phyloP scores from a whole-genome alignment of 1,140 invertebrate species.

The Pararge aegeria region DNA sequence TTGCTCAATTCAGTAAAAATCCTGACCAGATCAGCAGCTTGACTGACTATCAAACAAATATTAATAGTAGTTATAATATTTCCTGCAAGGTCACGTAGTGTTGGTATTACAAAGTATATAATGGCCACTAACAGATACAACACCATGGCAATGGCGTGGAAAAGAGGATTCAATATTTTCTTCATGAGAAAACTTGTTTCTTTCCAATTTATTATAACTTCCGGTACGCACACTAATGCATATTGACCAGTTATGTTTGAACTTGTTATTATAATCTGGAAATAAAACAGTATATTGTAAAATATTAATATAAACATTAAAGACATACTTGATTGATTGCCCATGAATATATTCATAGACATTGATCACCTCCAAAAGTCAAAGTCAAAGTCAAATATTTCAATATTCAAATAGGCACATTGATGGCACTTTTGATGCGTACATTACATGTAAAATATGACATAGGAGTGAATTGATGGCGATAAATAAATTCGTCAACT shows the following conservation, averaged over 20 bases:
- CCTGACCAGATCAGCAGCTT: slow-evolving; percentile 88
- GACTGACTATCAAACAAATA: slow-evolving; percentile 86
- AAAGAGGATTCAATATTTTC: slow-evolving; percentile 87
- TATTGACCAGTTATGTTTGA: slow-evolving; percentile 80
- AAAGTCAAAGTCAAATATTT: too few species aligned
- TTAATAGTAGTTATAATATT: slow-evolving; percentile 91
- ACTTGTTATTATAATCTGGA: slow-evolving; percentile 64
- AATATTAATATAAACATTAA: slow-evolving; percentile 2
- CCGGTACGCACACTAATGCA: slow-evolving; percentile 87
- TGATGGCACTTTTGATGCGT: too few species aligned
- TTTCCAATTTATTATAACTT: slow-evolving; percentile 83
- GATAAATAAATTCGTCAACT: too few species aligned
- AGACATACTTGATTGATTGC: too few species aligned
- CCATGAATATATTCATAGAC: too few species aligned
- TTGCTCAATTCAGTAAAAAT: slow-evolving; percentile 89
- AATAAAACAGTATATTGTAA: slow-evolving; percentile 25
- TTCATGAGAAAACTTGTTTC: slow-evolving; percentile 86
- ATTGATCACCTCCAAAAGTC: too few species aligned
- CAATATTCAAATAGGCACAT: too few species aligned
- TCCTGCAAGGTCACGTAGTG: slow-evolving; percentile 88
- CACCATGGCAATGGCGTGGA: slow-evolving; percentile 85
- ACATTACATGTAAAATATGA: too few species aligned
- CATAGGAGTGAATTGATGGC: too few species aligned
- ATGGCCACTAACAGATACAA: slow-evolving; percentile 87
- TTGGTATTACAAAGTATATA: slow-evolving; percentile 92